Percentiles rank a stretch among this genome's conserved stretches.
Evolutionary conservation across 53 echinoderm and acorn worm species (phyloP).

Genomic region (Antedon mediterranea): DNA sequence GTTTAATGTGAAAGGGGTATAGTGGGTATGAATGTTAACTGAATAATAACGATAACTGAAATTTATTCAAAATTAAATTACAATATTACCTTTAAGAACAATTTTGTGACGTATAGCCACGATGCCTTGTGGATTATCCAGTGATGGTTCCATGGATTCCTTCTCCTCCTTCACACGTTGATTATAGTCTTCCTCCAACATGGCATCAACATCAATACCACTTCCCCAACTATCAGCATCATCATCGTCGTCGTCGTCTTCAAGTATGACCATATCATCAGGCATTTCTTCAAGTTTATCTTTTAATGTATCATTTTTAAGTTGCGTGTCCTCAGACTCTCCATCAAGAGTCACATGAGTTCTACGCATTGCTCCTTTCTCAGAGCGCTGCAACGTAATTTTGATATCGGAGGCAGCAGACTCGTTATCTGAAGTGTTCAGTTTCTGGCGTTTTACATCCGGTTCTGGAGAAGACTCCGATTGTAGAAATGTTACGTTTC

Average conservation of each 20-base stretch:
- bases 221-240: slow-evolving; percentile 32
- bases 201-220: slow-evolving; percentile 58
- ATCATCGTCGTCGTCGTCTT: slow-evolving; percentile 7
- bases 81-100: slow-evolving; percentile 58
- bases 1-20: too few species aligned
- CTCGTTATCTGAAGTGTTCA: neutral
- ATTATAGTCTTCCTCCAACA: slow-evolving; percentile 57
- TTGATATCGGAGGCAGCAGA: neutral
- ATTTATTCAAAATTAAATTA: too few species aligned
- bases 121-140: slow-evolving; percentile 39
- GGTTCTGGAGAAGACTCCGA: neutral
- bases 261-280: neutral
- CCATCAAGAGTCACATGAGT: neutral
- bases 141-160: neutral
- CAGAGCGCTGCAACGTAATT: slow-evolving; percentile 8
- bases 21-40: too few species aligned
- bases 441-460: neutral
- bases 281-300: neutral
- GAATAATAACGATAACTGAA: neutral
- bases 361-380: neutral
- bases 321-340: neutral
- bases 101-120: slow-evolving; percentile 54
- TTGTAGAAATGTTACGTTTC: neutral
- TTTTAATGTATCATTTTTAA: neutral
- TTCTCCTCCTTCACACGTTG: slow-evolving; percentile 41